phyloP scores from a whole-genome alignment of 2,797 vertebrate species.

The Mastacembelus armatus region DNA sequence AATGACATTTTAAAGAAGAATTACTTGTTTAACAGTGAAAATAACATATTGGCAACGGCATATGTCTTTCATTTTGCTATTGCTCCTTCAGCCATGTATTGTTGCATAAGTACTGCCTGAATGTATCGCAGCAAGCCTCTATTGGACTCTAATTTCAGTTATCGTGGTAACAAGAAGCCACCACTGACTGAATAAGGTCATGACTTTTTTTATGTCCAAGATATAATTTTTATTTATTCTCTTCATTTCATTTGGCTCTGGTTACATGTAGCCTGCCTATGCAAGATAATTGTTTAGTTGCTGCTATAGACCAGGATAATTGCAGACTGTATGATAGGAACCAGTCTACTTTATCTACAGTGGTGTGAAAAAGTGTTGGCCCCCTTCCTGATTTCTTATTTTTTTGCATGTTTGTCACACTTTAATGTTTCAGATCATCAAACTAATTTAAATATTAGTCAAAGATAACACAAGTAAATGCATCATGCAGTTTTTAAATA shows the following conservation, averaged over 20 bases:
- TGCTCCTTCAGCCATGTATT: not conserved
- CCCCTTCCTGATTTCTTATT: too few relatives aligned
- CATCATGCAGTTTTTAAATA: too few relatives aligned
- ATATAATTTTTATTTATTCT: constrained; percentile 36
- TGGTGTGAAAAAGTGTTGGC: too few relatives aligned
- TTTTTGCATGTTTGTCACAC: too few relatives aligned
- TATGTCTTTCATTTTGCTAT: constrained; percentile 11
- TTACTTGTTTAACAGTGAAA: too few relatives aligned
- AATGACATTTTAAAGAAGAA: too few relatives aligned
- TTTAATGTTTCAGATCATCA: too few relatives aligned
- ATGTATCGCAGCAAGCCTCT: constrained; percentile 24
- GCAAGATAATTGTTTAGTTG: constrained; percentile 11
- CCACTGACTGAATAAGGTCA: constrained; percentile 44
- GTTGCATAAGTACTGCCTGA: too few relatives aligned
- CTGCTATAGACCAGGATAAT: constrained; percentile 15
- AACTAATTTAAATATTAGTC: too few relatives aligned
- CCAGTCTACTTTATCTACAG: too few relatives aligned
- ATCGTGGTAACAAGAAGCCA: constrained; percentile 28
- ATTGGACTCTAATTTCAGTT: constrained; percentile 43
- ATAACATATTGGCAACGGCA: not conserved
- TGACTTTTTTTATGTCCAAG: constrained; percentile 35
- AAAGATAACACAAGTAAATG: too few relatives aligned
- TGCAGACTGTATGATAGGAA: constrained; percentile 15
- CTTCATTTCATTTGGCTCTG: constrained; percentile 32
- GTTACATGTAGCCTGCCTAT: not conserved